Conservation (phyloP, 2,888 invertebrate species). For the Sphinx pinastri region DNA sequence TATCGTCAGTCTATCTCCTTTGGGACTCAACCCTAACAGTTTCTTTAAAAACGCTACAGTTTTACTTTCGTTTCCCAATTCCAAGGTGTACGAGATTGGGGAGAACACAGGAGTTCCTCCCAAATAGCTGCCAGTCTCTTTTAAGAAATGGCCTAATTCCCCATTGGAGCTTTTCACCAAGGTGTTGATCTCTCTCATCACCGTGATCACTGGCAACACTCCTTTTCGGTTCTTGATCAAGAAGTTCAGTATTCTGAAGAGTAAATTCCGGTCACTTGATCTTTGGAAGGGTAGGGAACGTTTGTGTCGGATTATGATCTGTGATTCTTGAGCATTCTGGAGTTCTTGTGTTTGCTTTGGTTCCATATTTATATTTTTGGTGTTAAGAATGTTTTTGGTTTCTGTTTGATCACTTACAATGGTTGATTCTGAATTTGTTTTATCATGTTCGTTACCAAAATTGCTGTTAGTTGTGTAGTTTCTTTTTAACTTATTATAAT, state of each 20-base stretch:
- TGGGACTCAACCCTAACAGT: slow-evolving; percentile 55
- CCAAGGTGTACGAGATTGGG: slow-evolving; percentile 55
- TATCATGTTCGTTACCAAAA: not conserved
- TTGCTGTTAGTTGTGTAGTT: not conserved
- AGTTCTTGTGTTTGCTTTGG: not conserved
- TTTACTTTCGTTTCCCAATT: slow-evolving; percentile 56
- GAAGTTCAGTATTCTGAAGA: slow-evolving; percentile 60
- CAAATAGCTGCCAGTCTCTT: slow-evolving; percentile 64
- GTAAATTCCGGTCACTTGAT: slow-evolving; percentile 52
- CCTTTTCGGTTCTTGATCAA: slow-evolving; percentile 55
- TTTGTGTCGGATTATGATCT: slow-evolving; percentile 50
- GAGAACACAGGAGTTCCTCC: slow-evolving; percentile 51
- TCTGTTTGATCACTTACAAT: not conserved
- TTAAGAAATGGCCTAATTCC: slow-evolving; percentile 58
- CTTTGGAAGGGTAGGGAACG: slow-evolving; percentile 59
- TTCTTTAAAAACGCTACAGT: slow-evolving; percentile 56
- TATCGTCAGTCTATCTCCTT: slow-evolving; percentile 59
- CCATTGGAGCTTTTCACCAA: slow-evolving; percentile 63
- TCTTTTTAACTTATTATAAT: not conserved
- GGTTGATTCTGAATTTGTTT: not conserved
- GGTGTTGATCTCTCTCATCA: slow-evolving; percentile 67
- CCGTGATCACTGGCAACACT: slow-evolving; percentile 61
- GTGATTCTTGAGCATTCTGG: slow-evolving; percentile 20
- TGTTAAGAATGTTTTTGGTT: not conserved
- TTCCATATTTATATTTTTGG: not conserved